Conservation (phyloP, 2,888 invertebrate species). For the Teinopalpus imperialis region DNA sequence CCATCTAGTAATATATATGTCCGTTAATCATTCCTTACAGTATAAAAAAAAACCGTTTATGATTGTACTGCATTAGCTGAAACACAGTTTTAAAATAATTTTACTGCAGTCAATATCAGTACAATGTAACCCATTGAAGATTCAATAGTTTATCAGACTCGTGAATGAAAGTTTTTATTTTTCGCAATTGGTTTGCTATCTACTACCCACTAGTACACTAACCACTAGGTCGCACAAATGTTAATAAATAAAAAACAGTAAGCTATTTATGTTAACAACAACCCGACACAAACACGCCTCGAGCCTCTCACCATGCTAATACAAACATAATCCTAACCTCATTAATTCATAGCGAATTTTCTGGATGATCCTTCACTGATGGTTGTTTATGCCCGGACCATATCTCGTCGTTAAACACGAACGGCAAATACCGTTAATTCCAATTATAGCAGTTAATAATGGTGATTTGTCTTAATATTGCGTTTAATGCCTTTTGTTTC, state of each 20-base stretch:
- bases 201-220: no score
- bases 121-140: no score
- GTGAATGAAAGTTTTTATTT: no score
- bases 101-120: no score
- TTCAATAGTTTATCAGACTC: no score
- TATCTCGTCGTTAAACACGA: constrained; percentile 26
- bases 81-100: constrained; percentile 2
- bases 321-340: constrained; percentile 26
- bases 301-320: constrained; percentile 16
- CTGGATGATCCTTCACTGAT: constrained; percentile 25
- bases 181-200: no score
- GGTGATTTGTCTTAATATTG: constrained; percentile 22
- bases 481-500: constrained; percentile 13
- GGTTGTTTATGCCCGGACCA: constrained; percentile 26
- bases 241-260: constrained; percentile 23
- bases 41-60: no score
- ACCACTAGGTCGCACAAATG: neutral
- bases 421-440: constrained; percentile 26
- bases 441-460: constrained; percentile 27
- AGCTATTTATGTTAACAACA: constrained; percentile 21
- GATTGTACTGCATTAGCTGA: constrained; percentile 10
- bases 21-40: no score
- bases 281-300: constrained; percentile 15
- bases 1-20: no score
- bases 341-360: constrained; percentile 28